phyloP scores from a whole-genome alignment of 2,888 invertebrate genomes.

The Matsumyia berberina region DNA sequence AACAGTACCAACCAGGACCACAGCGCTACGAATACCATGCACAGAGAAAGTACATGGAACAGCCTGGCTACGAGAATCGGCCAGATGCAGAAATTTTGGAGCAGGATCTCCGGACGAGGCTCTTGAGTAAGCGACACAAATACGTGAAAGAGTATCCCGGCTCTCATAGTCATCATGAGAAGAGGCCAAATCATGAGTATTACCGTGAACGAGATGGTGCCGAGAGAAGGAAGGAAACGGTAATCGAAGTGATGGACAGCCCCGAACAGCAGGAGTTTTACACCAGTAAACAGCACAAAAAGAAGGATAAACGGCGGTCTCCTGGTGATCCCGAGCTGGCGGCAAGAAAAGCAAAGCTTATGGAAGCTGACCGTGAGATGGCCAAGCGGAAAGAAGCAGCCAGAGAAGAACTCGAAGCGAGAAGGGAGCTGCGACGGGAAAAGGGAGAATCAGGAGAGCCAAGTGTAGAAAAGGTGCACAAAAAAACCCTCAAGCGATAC shows the following conservation, averaged over 20 bases:
- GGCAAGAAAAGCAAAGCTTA: conserved; percentile 88
- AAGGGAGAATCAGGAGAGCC: conserved; percentile 43
- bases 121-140: conserved; percentile 88
- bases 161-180: conserved; percentile 73
- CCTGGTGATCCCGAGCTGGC: conserved; percentile 85
- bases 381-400: conserved; percentile 91
- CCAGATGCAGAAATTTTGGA: conserved; percentile 87
- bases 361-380: conserved; percentile 91
- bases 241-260: conserved; percentile 85
- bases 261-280: conserved; percentile 81
- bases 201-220: conserved; percentile 76
- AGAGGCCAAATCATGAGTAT: conserved; percentile 77
- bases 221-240: conserved; percentile 77
- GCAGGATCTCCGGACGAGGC: conserved; percentile 90
- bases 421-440: conserved; percentile 86
- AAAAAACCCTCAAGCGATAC: conserved; percentile 72
- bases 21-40: conserved; percentile 78
- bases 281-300: conserved; percentile 79
- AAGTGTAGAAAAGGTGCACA: conserved; percentile 44
- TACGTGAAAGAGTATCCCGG: conserved; percentile 86
- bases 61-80: conserved; percentile 48
- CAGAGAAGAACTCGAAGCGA: conserved; percentile 89
- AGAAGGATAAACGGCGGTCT: conserved; percentile 78
- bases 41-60: conserved; percentile 75
- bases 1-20: conserved; percentile 72